Evolutionary conservation across 2,113 vertebrate genomes (phyloP), one percentile per base, ranked within the genome.

Genomic region (Pycnonotus jocosus): DNA sequence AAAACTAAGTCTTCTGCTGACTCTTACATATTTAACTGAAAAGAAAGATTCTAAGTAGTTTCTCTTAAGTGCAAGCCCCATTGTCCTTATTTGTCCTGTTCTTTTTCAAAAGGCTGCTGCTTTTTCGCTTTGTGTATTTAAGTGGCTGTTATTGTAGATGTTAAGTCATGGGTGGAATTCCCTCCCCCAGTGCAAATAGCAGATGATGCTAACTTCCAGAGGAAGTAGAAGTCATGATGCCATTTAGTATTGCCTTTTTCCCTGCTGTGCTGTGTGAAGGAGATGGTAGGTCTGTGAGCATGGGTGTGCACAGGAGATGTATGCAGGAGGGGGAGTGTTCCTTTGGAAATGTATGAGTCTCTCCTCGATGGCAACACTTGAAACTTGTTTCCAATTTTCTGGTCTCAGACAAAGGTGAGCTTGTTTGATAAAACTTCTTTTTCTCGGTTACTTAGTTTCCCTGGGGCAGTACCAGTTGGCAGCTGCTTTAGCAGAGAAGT

Each of bases 401-500:
- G 31, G 7, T 92, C 23, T 83, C 18, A 45, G n/a, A 12, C 2
- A 21, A 51, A 64, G 38, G n/a, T 33, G 8, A 81, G 10, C 12
- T 44, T 42, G 10, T 89, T 40, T 76, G 45, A 69, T 66, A 6
- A 20, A 61, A 66, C 38, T 87, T 51, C 7, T 58, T 77, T 79
- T 62, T 65, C 24, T 42, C 85, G 33, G 44, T 94, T 90, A 4
- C 20, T 6, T 92, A 99, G 99, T 99, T 98, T 97, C 98, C n/a
- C 95, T 99, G 83, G 98, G 99, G 54, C 99, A 99, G 96, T 98
- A 99, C 93, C 98, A 98, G 76, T 98, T 99, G 99, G 98, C 98
- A 72, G 99, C 99, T 7, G 97, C 98, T 31, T 97, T 99, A 94
- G 99, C 99, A 25, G 99, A 99, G 97, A 99, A 99, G 73, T 99